Evolutionary conservation across 37 sponge, comb jelly and placozoan species (phyloP).

Genomic region (Halisarca cf. caerulea): DNA sequence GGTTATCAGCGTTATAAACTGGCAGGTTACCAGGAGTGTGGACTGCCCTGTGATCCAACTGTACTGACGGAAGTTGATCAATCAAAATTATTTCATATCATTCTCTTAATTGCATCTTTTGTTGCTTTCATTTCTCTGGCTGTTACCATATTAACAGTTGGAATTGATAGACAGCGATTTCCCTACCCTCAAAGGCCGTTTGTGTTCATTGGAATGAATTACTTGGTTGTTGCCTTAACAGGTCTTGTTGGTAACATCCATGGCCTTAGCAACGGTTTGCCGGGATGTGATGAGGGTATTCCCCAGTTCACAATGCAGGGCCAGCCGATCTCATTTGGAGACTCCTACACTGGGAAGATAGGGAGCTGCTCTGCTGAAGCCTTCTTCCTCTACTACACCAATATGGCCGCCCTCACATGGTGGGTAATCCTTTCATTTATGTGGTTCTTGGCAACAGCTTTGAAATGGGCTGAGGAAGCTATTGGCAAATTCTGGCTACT

Average conservation of each 20-base stretch:
- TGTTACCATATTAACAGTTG: slow-evolving; percentile 80
- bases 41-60: slow-evolving; percentile 33
- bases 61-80: slow-evolving; percentile 9
- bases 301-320: slow-evolving; percentile 25
- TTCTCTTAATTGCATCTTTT: slow-evolving; percentile 51
- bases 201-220: slow-evolving; percentile 76
- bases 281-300: background rate
- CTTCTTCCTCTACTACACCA: slow-evolving; percentile 73
- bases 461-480: slow-evolving; percentile 96
- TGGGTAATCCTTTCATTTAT: slow-evolving; percentile 90
- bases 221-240: slow-evolving; percentile 64
- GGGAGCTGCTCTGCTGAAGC: slow-evolving; percentile 69
- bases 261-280: background rate
- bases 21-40: slow-evolving; percentile 54
- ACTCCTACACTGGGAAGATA: slow-evolving; percentile 16
- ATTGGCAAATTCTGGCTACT: slow-evolving; percentile 73
- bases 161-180: slow-evolving; percentile 80
- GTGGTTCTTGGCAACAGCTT: slow-evolving; percentile 91
- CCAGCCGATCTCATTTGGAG: slow-evolving; percentile 39
- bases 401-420: slow-evolving; percentile 82
- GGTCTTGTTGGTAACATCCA: slow-evolving; percentile 46
- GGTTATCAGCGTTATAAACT: slow-evolving; percentile 32
- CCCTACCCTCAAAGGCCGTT: slow-evolving; percentile 92
- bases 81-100: slow-evolving; percentile 33
- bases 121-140: slow-evolving; percentile 66